phyloP scores from a whole-genome alignment of 2,797 vertebrate genomes.

The Pangasius larnaudii region DNA sequence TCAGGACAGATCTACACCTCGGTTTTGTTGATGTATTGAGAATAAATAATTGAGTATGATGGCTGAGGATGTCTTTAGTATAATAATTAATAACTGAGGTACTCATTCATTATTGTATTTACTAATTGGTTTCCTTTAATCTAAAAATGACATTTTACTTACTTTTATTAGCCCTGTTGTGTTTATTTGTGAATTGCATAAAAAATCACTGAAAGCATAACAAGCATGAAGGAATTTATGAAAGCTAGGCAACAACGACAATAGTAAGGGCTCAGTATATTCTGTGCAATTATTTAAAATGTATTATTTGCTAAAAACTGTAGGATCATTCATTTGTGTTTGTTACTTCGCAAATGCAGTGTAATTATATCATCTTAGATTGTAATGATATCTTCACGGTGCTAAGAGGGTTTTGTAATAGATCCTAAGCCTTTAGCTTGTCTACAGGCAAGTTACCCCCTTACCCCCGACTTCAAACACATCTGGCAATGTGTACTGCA shows the following conservation, averaged over 20 bases:
- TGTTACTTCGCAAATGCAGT: background rate
- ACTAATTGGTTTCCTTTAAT: background rate
- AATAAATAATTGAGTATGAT: background rate
- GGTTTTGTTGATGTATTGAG: background rate
- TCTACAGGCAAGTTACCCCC: constrained; percentile 17
- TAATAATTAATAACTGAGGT: background rate
- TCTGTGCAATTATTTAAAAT: background rate
- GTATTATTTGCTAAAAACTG: background rate
- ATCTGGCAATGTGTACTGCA: background rate
- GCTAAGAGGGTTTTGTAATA: background rate
- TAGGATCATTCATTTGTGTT: background rate
- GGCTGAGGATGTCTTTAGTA: background rate
- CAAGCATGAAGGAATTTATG: background rate
- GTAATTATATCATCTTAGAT: background rate
- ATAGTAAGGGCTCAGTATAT: background rate
- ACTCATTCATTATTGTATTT: background rate
- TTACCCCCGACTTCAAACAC: background rate
- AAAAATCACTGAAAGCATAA: background rate
- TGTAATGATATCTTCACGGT: background rate
- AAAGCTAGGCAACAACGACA: background rate
- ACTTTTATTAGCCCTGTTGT: background rate
- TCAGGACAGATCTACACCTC: background rate
- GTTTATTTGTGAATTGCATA: background rate
- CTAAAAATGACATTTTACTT: background rate
- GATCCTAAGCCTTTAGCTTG: constrained; percentile 19